Percentiles rank a stretch among this genome's conserved stretches.
Conservation (phyloP, 2,113 vertebrate species). For the Sardina pilchardus region DNA sequence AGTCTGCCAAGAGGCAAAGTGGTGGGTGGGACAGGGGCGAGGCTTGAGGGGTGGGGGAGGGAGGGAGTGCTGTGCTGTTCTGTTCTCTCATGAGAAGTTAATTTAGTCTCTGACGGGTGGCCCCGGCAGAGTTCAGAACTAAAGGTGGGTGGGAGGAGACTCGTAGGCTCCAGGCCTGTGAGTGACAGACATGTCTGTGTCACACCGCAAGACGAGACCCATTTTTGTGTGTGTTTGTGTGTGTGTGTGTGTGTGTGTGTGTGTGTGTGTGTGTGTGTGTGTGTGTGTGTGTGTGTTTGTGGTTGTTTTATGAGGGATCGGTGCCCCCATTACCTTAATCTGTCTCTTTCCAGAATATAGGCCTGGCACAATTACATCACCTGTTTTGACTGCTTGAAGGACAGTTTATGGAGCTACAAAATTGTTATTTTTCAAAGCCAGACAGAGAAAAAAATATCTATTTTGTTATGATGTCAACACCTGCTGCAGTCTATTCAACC, state of each 20-base stretch:
- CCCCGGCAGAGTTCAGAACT: background rate
- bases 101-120: background rate
- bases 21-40: background rate
- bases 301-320: background rate
- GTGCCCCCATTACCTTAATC: conserved; percentile 7
- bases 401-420: background rate
- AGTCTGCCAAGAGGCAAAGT: background rate
- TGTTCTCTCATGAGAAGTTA: conserved; percentile 13
- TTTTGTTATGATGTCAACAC: background rate
- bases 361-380: background rate
- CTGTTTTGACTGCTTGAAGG: conserved; percentile 7
- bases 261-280: background rate
- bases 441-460: background rate
- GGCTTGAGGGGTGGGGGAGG: background rate
- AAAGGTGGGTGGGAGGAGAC: background rate
- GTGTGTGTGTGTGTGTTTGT: background rate
- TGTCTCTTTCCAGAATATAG: background rate
- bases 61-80: background rate
- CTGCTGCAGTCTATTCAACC: background rate
- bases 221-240: background rate
- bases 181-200: conserved; percentile 8
- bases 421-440: background rate
- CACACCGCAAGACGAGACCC: background rate
- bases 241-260: background rate
- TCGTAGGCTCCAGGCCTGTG: background rate